A percentile compares a stretch with the other conserved stretches of the same genome.
Conservation (phyloP, 2,113 vertebrate species). For the Elanoides forficatus region DNA sequence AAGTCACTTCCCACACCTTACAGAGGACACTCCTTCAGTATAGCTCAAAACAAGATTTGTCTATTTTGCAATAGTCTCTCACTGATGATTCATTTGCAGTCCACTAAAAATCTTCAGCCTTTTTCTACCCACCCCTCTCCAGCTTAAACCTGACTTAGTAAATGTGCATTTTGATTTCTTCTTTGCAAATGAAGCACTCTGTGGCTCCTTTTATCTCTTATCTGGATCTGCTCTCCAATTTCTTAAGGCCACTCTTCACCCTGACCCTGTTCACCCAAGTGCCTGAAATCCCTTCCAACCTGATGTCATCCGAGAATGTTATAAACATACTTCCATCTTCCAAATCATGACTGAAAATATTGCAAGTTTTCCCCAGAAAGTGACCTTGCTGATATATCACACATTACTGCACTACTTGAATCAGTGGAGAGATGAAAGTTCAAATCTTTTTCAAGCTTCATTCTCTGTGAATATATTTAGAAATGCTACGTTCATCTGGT, state of each 20-base stretch:
- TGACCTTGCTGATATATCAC: background rate
- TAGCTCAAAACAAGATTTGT: background rate
- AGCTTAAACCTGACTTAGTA: background rate
- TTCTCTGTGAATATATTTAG: background rate
- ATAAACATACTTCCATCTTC: background rate
- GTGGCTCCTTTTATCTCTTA: background rate
- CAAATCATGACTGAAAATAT: background rate
- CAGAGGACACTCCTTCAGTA: background rate
- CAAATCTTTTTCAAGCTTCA: background rate
- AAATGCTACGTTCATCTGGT: background rate
- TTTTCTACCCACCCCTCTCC: background rate
- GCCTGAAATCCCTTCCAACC: background rate
- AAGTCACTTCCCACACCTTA: background rate
- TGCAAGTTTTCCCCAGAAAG: background rate
- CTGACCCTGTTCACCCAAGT: background rate
- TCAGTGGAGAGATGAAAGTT: background rate
- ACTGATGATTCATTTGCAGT: background rate
- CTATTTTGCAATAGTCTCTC: background rate
- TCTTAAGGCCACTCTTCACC: constrained; percentile 1
- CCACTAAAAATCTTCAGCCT: background rate
- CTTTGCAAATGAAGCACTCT: background rate
- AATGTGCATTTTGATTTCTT: background rate
- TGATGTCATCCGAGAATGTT: background rate
- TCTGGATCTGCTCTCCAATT: background rate
- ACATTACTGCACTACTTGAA: background rate